phyloP scores from a whole-genome alignment of 2,113 vertebrate genomes.

The Chunga burmeisteri region DNA sequence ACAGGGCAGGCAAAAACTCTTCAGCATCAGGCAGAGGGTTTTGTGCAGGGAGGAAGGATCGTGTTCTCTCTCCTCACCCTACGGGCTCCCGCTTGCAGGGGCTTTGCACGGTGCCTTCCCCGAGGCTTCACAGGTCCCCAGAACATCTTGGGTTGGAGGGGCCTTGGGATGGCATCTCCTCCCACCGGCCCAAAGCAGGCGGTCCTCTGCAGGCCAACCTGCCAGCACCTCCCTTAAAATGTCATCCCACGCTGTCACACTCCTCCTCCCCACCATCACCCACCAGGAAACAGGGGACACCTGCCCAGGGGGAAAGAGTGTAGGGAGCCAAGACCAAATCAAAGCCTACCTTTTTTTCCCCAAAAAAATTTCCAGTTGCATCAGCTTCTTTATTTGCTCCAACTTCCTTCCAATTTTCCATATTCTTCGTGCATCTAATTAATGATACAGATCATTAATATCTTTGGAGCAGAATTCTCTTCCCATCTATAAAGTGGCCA shows the following conservation, averaged over 20 bases:
- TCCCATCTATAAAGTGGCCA: neutral
- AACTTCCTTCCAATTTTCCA: neutral
- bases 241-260: neutral
- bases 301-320: neutral
- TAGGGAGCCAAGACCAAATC: neutral
- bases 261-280: neutral
- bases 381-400: neutral
- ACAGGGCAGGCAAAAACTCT: neutral
- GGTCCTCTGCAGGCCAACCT: neutral
- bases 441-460: conserved; percentile 17
- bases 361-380: neutral
- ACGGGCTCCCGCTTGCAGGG: neutral
- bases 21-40: neutral
- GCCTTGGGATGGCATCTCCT: neutral
- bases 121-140: neutral
- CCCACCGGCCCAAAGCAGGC: neutral
- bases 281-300: neutral
- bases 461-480: neutral
- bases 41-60: neutral
- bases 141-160: neutral
- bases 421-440: neutral
- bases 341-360: neutral
- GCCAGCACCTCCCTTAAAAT: neutral
- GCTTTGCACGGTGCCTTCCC: neutral
- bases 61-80: neutral